Evolutionary conservation across 2,888 invertebrate species (phyloP).

Genomic region (Agrochola litura): DNA sequence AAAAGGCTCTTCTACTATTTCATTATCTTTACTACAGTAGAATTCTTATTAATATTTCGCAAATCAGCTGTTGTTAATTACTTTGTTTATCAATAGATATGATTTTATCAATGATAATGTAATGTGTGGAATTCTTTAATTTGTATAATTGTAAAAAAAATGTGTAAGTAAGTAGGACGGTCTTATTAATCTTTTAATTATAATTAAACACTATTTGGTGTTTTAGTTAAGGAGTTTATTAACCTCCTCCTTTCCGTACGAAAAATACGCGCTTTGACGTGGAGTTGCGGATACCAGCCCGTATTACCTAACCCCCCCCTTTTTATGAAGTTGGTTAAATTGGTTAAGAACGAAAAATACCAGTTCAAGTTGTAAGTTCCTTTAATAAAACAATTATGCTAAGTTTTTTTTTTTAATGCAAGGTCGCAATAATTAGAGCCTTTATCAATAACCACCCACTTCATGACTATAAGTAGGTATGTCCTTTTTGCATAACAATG

Average conservation of each 20-base stretch:
- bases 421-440: slow-evolving; percentile 25
- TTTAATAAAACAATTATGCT: slow-evolving; percentile 9
- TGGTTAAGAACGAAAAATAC: slow-evolving; percentile 22
- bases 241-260: too few species aligned
- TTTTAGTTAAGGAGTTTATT: not conserved
- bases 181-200: not conserved
- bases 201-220: not conserved
- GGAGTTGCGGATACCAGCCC: too few species aligned
- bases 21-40: slow-evolving; percentile 3
- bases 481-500: slow-evolving; percentile 67
- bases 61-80: slow-evolving; percentile 22
- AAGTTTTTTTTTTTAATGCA: slow-evolving; percentile 11
- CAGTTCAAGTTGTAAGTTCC: not conserved
- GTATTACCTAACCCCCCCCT: too few species aligned
- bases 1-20: slow-evolving; percentile 14
- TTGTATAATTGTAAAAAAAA: not conserved
- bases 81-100: slow-evolving; percentile 13
- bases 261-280: too few species aligned
- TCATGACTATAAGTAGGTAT: not conserved
- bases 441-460: slow-evolving; percentile 17
- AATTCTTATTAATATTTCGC: slow-evolving; percentile 8
- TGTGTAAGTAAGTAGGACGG: not conserved
- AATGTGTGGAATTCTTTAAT: slow-evolving; percentile 23
- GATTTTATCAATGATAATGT: slow-evolving; percentile 9
- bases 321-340: too few species aligned